A percentile compares a stretch with the other conserved stretches of the same genome.
These are phyloP conservation scores for Pseudococcus longispinus DNA, from an alignment of 2,888 invertebrate species.

Conservation along the genomic window DNA sequence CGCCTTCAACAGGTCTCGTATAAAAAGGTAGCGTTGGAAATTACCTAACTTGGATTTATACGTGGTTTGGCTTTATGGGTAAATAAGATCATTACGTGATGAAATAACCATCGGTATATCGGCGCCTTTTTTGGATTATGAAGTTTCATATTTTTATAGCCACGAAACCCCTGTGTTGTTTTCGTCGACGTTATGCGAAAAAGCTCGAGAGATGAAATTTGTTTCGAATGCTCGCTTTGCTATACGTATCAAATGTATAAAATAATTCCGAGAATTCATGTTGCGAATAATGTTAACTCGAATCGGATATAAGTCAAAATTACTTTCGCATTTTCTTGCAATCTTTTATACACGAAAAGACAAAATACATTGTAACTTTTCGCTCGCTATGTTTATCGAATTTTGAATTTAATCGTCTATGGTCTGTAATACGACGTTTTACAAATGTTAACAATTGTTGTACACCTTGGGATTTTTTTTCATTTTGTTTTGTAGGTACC, in stretches of 20 bases:
- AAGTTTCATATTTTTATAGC: slow-evolving; percentile 12
- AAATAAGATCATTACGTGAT: slow-evolving; percentile 37
- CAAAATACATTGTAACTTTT: background rate
- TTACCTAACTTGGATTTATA: slow-evolving; percentile 18
- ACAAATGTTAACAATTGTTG: background rate
- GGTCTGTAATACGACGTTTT: background rate
- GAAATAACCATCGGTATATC: slow-evolving; percentile 25
- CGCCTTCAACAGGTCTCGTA: slow-evolving; percentile 34
- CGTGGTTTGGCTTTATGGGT: background rate
- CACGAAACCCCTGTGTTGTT: background rate
- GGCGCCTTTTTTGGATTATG: slow-evolving; percentile 14
- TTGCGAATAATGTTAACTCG: background rate
- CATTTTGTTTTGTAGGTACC: background rate
- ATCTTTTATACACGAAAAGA: background rate
- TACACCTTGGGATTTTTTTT: background rate
- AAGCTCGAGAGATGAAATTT: background rate
- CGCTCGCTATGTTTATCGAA: background rate
- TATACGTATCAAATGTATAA: background rate
- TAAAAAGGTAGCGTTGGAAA: slow-evolving; percentile 20
- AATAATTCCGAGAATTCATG: background rate
- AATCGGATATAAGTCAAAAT: slow-evolving; percentile 20
- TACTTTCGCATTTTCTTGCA: background rate
- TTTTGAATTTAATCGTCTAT: background rate
- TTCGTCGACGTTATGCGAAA: background rate
- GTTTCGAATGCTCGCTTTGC: background rate